Conservation (phyloP, 2,797 vertebrate genomes). For the Gallirallus australis region DNA sequence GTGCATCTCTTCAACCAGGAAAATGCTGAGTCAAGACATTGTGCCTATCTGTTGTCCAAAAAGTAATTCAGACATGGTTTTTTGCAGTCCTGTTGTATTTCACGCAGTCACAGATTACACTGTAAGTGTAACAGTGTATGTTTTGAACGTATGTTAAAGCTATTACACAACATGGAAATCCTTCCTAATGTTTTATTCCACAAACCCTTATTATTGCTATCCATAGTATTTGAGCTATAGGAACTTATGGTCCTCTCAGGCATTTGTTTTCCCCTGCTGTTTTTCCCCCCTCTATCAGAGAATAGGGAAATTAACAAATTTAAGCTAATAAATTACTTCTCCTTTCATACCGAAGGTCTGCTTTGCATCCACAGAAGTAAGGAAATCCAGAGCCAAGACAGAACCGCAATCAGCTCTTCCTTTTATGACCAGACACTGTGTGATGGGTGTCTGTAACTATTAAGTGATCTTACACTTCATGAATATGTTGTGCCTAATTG, state of each 20-base stretch:
- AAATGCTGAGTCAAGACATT: not conserved
- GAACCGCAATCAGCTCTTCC: conserved; percentile 63
- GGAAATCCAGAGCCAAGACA: conserved; percentile 46
- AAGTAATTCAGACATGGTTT: not conserved
- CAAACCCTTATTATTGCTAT: not conserved
- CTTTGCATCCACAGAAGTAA: conserved; percentile 41
- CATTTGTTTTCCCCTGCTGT: not conserved
- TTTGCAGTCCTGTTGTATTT: not conserved
- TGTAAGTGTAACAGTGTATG: not conserved
- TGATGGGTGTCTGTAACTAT: conserved; percentile 59
- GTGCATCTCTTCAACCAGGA: conserved; percentile 21
- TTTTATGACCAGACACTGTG: conserved; percentile 70
- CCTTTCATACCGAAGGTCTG: conserved; percentile 37
- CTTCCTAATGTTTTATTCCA: not conserved
- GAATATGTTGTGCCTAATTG: conserved; percentile 45
- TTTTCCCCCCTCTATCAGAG: not conserved
- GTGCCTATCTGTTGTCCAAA: not conserved
- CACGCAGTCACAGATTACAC: not conserved
- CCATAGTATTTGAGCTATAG: not conserved
- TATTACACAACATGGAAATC: not conserved
- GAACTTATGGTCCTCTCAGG: not conserved
- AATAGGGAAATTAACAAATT: not conserved
- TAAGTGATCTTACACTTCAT: conserved; percentile 63
- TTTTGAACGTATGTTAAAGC: not conserved
- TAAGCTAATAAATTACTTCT: not conserved